Evolutionary conservation across 2,888 invertebrate genomes (phyloP).

Genomic region (Lydus trimaculatus): DNA sequence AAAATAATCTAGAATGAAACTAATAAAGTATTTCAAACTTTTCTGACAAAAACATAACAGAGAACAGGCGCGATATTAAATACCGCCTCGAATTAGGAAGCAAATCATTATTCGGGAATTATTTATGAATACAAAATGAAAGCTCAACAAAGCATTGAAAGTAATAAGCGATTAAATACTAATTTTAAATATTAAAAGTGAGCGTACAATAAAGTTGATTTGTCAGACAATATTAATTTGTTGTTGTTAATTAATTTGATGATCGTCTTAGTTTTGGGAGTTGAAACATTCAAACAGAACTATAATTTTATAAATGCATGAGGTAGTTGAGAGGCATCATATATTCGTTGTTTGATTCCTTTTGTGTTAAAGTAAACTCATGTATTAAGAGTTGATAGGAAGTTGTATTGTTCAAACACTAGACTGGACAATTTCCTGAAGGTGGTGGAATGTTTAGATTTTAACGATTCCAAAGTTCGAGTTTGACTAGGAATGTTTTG

Average conservation of each 20-base stretch:
- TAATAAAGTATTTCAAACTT: background rate
- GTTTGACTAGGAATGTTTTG: background rate
- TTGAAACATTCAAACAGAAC: background rate
- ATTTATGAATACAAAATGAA: background rate
- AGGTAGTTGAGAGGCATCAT: background rate
- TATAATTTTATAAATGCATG: background rate
- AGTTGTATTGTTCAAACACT: background rate
- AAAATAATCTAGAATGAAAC: background rate
- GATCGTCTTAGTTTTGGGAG: background rate
- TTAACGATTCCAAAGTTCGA: background rate
- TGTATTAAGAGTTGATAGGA: background rate
- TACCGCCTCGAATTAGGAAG: background rate
- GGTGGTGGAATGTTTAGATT: constrained; percentile 2
- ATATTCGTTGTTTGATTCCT: background rate
- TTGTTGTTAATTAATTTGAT: background rate
- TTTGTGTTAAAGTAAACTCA: background rate
- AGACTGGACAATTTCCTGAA: background rate
- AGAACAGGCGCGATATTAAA: background rate
- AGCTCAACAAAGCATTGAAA: background rate
- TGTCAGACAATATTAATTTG: no score
- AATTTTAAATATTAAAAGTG: background rate
- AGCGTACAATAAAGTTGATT: background rate
- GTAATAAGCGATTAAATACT: background rate
- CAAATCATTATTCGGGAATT: background rate
- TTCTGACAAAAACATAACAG: background rate